Evolutionary conservation across 2,113 vertebrate species (phyloP), one percentile per base, ranked within the genome.

Genomic region (Anser brachyrhynchus): DNA sequence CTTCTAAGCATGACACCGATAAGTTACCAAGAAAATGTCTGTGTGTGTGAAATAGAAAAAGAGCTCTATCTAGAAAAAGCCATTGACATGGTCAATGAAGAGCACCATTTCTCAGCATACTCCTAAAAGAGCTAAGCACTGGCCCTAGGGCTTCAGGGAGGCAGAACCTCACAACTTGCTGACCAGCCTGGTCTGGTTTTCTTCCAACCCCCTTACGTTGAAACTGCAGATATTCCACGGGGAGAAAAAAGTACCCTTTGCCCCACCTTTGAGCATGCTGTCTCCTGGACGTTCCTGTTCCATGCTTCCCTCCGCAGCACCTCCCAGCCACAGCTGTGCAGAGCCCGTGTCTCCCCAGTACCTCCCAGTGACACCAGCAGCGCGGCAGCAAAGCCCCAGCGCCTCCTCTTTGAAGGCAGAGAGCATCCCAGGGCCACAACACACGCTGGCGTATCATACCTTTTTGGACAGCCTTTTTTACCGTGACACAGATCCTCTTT

Each of bases 1-100:
- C 21, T 46, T 29, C 44, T 66, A 21, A 89, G 28, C 3, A 1
- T 12, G 5, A 37, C 4, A 18, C 37, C 67, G 72, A 0, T 35
- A 46, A 64, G 10, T 26, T 29, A 87, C 15, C 70, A 65, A 43
- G 39, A 25, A 41, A 75, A n/a, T 7, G 18, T 26, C 49, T n/a
- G 19, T 29, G 3, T 29, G 3, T 13, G 35, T 64, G 62, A 79
- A 57, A 39, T 2, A 84, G 20, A 77, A 87, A 65, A 84, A 67
- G 43, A 2, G 18, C 17, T 10, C 1, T 11, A 39, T 37, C 22
- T 62, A 84, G 26, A 80, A 87, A 61, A 81, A 54, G 57, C 2
- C 23, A 1, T 2, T 72, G 66, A 25, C 18, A 58, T 79, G 6
- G 10, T 31, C 37, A 43, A 1, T 12, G 35, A 79, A 35, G 10